Evolutionary conservation across 1,140 invertebrate genomes (phyloP).

Genomic region (Thaumatotibia leucotreta): DNA sequence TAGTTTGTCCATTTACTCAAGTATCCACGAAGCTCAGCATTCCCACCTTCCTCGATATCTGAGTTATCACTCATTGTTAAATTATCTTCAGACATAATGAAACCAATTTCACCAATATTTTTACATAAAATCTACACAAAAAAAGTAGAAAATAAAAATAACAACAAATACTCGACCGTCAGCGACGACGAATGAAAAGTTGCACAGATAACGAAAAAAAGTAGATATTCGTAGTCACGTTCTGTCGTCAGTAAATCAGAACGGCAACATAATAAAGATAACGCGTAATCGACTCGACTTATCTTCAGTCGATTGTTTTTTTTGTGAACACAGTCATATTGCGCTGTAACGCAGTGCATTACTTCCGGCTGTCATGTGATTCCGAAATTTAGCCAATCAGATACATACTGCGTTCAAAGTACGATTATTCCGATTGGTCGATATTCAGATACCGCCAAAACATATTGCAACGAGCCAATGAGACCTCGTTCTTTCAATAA

Average conservation of each 20-base stretch:
- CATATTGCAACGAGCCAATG: constrained; percentile 41
- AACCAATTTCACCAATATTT: constrained; percentile 20
- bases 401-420: not conserved
- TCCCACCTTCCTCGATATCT: constrained; percentile 77
- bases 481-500: constrained; percentile 32
- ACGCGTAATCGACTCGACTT: not conserved
- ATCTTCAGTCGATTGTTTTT: not conserved
- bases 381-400: not conserved
- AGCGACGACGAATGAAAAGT: constrained; percentile 20
- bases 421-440: constrained; percentile 43
- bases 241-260: not conserved
- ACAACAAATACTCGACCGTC: constrained; percentile 44
- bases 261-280: not conserved
- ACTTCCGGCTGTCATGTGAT: constrained; percentile 24
- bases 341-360: not conserved
- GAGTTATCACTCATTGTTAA: constrained; percentile 78
- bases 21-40: constrained; percentile 87
- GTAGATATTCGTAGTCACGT: not conserved
- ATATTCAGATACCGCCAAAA: constrained; percentile 60
- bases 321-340: not conserved
- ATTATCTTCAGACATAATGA: constrained; percentile 67
- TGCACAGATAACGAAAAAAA: constrained; percentile 12
- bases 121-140: constrained; percentile 37
- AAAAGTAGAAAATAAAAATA: constrained; percentile 57
- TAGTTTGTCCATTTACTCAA: constrained; percentile 99